Percentiles rank a stretch among this genome's conserved stretches.
phyloP scores from a whole-genome alignment of 2,888 invertebrate genomes.

The Orchestes rusci region DNA sequence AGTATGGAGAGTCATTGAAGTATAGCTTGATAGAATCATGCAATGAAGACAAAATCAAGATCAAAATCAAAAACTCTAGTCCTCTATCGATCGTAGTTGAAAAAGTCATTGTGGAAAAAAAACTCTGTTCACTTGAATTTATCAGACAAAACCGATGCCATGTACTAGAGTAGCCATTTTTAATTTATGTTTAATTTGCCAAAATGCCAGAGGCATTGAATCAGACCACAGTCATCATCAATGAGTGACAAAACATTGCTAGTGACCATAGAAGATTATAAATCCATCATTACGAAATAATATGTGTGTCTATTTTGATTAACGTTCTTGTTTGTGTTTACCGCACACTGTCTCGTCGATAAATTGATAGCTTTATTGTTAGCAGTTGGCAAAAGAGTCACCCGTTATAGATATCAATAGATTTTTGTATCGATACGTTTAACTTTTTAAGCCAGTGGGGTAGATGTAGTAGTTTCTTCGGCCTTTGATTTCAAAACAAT shows the following conservation, averaged over 20 bases:
- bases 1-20: too few species aligned
- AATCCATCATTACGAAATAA: slow-evolving; percentile 26
- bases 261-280: slow-evolving; percentile 25
- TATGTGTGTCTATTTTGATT: slow-evolving; percentile 25
- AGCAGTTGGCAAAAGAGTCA: slow-evolving; percentile 13
- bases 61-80: too few species aligned
- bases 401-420: too few species aligned
- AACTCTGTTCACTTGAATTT: too few species aligned
- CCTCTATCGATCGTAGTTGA: too few species aligned
- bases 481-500: too few species aligned
- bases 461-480: too few species aligned
- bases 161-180: slow-evolving; percentile 20
- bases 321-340: slow-evolving; percentile 23
- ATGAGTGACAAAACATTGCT: slow-evolving; percentile 23
- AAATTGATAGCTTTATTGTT: slow-evolving; percentile 22
- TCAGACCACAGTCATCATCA: slow-evolving; percentile 23
- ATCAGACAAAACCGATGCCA: slow-evolving; percentile 20
- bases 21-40: too few species aligned
- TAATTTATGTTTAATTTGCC: slow-evolving; percentile 25
- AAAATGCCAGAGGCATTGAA: slow-evolving; percentile 23
- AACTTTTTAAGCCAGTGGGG: too few species aligned
- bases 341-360: slow-evolving; percentile 17
- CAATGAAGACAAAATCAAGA: too few species aligned
- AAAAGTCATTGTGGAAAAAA: too few species aligned
- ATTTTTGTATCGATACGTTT: too few species aligned